A percentile compares a stretch with the other conserved stretches of the same genome.
Evolutionary conservation across 2,797 vertebrate genomes (phyloP).

Genomic region (Parambassis ranga): DNA sequence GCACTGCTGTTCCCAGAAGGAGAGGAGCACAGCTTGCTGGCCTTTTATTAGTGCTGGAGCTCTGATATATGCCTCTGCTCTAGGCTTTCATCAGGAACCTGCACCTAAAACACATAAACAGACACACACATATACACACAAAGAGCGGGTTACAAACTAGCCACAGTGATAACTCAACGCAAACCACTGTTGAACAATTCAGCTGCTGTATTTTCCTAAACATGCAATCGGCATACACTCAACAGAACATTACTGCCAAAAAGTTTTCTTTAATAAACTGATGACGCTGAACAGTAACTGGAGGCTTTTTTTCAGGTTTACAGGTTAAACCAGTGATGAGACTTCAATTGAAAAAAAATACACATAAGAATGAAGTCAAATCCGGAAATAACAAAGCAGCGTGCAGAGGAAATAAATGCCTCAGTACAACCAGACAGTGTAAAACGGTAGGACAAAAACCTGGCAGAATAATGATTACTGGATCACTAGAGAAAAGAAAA

Average conservation of each 20-base stretch:
- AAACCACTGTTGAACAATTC: slow-evolving; percentile 50
- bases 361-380: slow-evolving; percentile 37
- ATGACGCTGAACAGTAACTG: slow-evolving; percentile 26
- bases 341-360: slow-evolving; percentile 20
- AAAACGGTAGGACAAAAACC: slow-evolving; percentile 54
- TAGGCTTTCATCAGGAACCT: slow-evolving; percentile 81
- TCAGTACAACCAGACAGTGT: slow-evolving; percentile 27
- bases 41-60: slow-evolving; percentile 82
- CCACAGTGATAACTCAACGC: slow-evolving; percentile 38
- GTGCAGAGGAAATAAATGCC: slow-evolving; percentile 41
- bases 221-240: slow-evolving; percentile 43
- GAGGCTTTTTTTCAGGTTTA: slow-evolving; percentile 27
- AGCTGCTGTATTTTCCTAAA: slow-evolving; percentile 37
- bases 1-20: slow-evolving; percentile 79
- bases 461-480: slow-evolving; percentile 67
- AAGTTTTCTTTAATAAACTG: slow-evolving; percentile 42
- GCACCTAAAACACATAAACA: slow-evolving; percentile 64
- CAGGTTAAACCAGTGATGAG: slow-evolving; percentile 43
- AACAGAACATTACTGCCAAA: slow-evolving; percentile 47
- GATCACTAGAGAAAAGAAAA: slow-evolving; percentile 63
- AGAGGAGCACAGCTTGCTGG: slow-evolving; percentile 79
- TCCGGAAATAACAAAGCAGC: slow-evolving; percentile 45
- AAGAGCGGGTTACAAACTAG: slow-evolving; percentile 45
- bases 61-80: slow-evolving; percentile 82
- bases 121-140: slow-evolving; percentile 48